Base-by-base conservation (phyloP, 2,888 invertebrate species). In the Gisinianus flammeolus region DNA sequence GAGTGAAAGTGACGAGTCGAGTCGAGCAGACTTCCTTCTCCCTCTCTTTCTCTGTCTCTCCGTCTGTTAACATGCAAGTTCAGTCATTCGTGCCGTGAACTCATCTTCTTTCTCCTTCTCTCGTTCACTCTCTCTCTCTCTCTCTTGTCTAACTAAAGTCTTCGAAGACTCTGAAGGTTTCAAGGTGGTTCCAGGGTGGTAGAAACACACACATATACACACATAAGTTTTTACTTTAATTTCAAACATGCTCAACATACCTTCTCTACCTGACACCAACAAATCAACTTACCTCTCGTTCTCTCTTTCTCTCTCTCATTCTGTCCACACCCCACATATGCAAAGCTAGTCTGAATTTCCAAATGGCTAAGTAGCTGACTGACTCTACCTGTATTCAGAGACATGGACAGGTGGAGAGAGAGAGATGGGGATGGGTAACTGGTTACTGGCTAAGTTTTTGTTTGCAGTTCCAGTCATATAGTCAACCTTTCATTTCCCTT, bases 181-280 rank as follows among this genome's bases (percentile, higher is more conserved):
- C 62, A 24, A 26, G 26, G 35, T 35, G 35, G 44, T 19, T 62
- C 56, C 62, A 62, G 22, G 24, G 22, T 62, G 54, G 54, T n/a
- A 54, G 19, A 54, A 16, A 44, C 44, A 44, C 44, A 44, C 22
- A 58, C 58, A 58, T 24, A n/a, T 22, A 58, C 58, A n/a, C 58
- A 66, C 6, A 1, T 24, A 26, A 44, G 35, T 44, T 35, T 67
- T 67, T 35, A 35, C 35, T 69, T 69, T 69, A 69, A 69, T 69
- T 69, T 69, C 44, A 31, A 69, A 69, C 68, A 69, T 69, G 44
- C 44, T 69, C 68, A 35, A 67, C 31, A 67, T 35, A 35, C 67
- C 67, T 44, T 33, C 67, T 19, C 22, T 28, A 26, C 31, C 67
- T 67, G 67, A 35, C 31, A 67, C 67, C 31, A 62, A 62, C 62